These are phyloP conservation scores for Cyanistes caeruleus DNA, from an alignment of 2,113 vertebrate species.

Conservation along the genomic window DNA sequence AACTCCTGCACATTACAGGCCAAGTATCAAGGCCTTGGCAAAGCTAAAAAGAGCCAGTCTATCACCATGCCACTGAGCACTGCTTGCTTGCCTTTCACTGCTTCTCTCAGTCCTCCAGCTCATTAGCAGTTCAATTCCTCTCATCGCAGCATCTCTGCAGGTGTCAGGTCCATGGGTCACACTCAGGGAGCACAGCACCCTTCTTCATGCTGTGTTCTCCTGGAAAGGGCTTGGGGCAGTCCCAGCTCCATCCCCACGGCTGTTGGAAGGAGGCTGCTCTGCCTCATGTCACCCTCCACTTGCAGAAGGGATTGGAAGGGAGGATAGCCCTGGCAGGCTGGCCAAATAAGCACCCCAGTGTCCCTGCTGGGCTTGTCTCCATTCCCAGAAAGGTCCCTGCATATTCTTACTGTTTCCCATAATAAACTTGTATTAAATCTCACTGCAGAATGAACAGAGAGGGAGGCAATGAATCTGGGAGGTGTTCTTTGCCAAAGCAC, in stretches of 20 bases:
- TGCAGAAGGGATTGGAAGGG: neutral
- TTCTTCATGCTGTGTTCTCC: neutral
- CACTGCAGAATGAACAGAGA: neutral
- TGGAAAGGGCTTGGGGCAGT: neutral
- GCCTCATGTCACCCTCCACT: neutral
- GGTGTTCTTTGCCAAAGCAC: neutral
- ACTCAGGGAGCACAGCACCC: neutral
- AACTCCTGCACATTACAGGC: neutral
- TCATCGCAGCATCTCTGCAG: neutral
- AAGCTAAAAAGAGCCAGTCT: neutral
- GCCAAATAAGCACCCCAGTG: neutral
- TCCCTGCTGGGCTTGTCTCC: neutral
- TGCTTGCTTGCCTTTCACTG: neutral
- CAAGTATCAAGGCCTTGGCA: neutral
- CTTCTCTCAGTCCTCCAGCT: neutral
- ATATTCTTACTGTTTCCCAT: neutral
- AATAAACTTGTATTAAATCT: neutral
- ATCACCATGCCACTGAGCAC: neutral
- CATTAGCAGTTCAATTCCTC: neutral
- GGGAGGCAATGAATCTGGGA: neutral
- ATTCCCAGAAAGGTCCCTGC: neutral
- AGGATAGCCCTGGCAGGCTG: neutral
- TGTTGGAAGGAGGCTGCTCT: neutral
- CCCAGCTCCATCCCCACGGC: neutral
- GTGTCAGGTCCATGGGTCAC: neutral